Conservation (phyloP, 2,797 vertebrate genomes). For the Syncerus caffer region DNA sequence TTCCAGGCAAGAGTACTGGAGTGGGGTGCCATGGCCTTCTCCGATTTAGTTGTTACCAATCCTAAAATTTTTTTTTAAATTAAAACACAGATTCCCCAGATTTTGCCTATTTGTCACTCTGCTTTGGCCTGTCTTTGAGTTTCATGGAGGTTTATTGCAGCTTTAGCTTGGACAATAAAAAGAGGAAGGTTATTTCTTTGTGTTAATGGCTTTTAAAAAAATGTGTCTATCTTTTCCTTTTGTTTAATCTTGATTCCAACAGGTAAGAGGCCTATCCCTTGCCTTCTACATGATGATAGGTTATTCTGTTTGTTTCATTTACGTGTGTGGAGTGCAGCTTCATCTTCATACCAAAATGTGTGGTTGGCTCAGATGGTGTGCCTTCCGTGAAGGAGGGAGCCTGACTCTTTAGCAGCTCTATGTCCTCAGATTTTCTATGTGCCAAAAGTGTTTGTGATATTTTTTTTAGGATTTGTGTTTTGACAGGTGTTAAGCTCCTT, state of each 20-base stretch:
- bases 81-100: background rate
- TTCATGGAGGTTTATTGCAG: background rate
- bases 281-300: background rate
- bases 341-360: background rate
- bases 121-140: background rate
- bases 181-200: background rate
- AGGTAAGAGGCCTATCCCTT: background rate
- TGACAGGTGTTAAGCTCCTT: conserved; percentile 34
- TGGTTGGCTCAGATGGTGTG: background rate
- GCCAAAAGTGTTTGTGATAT: background rate
- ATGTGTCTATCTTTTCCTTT: background rate
- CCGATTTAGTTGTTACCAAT: background rate
- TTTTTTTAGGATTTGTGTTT: background rate
- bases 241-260: background rate
- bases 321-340: background rate
- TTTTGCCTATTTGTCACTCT: background rate
- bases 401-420: background rate
- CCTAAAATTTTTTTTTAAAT: background rate
- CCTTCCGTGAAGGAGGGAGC: background rate
- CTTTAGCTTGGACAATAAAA: background rate
- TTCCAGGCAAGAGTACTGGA: no score
- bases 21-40: no score
- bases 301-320: background rate
- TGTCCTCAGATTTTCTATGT: background rate
- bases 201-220: background rate